Percentiles rank a stretch among this genome's conserved stretches.
Conservation (phyloP, 2,888 invertebrate genomes). For the Ochropleura leucogaster region DNA sequence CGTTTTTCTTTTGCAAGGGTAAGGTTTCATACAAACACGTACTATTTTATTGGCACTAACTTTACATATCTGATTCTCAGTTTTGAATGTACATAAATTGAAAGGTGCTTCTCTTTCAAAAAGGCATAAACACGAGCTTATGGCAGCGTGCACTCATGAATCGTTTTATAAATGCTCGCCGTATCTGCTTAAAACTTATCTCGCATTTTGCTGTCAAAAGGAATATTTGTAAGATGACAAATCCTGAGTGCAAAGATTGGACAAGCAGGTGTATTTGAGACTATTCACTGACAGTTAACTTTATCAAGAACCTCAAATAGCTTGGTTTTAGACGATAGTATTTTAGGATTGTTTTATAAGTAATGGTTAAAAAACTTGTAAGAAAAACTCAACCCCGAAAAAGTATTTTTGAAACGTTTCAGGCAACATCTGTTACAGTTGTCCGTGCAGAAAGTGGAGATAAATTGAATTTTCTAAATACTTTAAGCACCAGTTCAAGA, state of each 20-base stretch:
- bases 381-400: background rate
- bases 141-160: slow-evolving; percentile 40
- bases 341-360: background rate
- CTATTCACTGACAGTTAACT: slow-evolving; percentile 12
- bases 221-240: slow-evolving; percentile 48
- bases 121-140: slow-evolving; percentile 37
- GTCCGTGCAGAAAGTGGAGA: slow-evolving; percentile 25
- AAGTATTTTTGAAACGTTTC: slow-evolving; percentile 22
- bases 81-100: slow-evolving; percentile 25
- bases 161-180: slow-evolving; percentile 41
- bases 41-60: slow-evolving; percentile 16
- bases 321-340: background rate
- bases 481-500: slow-evolving; percentile 41
- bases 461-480: slow-evolving; percentile 53
- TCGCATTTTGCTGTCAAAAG: slow-evolving; percentile 39
- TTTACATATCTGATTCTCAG: slow-evolving; percentile 11
- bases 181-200: slow-evolving; percentile 37
- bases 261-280: slow-evolving; percentile 28
- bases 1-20: background rate
- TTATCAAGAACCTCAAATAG: background rate
- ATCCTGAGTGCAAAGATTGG: slow-evolving; percentile 25
- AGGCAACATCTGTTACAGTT: slow-evolving; percentile 26
- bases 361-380: background rate
- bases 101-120: slow-evolving; percentile 30
- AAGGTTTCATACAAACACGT: background rate